Evolutionary conservation across 2,888 invertebrate species (phyloP).

Genomic region (Nomada fucata): DNA sequence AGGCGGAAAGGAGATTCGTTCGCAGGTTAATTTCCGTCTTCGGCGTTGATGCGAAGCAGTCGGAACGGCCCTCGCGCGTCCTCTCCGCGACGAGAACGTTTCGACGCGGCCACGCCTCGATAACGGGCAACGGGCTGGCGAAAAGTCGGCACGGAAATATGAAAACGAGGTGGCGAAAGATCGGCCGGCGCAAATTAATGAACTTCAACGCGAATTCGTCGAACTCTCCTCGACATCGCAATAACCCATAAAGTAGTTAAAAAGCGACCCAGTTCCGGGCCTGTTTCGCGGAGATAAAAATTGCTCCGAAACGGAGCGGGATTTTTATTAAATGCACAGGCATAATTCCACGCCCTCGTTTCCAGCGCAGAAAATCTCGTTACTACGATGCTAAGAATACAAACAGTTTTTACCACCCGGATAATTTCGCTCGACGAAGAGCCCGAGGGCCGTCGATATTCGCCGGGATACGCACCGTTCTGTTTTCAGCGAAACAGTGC

Average conservation of each 20-base stretch:
- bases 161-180: neutral
- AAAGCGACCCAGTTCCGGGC: constrained; percentile 22
- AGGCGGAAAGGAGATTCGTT: constrained; percentile 68
- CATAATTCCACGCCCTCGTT: constrained; percentile 12
- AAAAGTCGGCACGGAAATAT: neutral
- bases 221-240: constrained; percentile 15
- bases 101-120: neutral
- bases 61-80: constrained; percentile 35
- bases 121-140: neutral
- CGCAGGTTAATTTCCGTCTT: constrained; percentile 68
- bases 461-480: neutral
- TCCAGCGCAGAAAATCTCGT: neutral
- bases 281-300: constrained; percentile 7
- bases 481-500: too few relatives aligned
- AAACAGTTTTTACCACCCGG: constrained; percentile 15
- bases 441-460: neutral
- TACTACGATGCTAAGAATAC: constrained; percentile 7
- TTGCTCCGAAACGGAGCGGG: constrained; percentile 17
- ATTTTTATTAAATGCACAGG: constrained; percentile 34
- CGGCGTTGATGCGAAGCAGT: constrained; percentile 22
- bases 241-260: constrained; percentile 25
- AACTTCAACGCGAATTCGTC: constrained; percentile 17
- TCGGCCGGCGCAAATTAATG: constrained; percentile 20
- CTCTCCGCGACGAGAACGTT: neutral
- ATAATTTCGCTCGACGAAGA: neutral